phyloP scores from a whole-genome alignment of 2,888 invertebrate genomes.

The Tiliacea citrago region DNA sequence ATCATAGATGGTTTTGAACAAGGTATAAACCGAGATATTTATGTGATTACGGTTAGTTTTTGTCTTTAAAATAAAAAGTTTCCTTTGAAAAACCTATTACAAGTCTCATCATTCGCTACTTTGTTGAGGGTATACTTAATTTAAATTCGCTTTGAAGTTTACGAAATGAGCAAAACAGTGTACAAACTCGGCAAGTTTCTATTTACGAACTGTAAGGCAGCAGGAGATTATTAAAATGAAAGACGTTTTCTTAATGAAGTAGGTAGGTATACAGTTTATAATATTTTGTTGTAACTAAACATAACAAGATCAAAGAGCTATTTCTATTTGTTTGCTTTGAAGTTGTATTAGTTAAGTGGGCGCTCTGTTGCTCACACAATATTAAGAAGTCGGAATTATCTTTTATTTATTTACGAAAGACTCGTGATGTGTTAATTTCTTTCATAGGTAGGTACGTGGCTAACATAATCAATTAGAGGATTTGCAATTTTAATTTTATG shows the following conservation, averaged over 20 bases:
- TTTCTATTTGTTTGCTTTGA: conserved; percentile 80
- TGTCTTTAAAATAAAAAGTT: background rate
- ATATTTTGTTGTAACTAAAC: conserved; percentile 80
- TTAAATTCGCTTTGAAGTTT: conserved; percentile 26
- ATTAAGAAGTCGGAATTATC: conserved; percentile 29
- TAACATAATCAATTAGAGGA: conserved; percentile 18
- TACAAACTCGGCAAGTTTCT: conserved; percentile 9
- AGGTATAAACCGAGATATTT: background rate
- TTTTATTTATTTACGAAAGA: conserved; percentile 35
- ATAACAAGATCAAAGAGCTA: conserved; percentile 82
- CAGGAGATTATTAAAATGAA: conserved; percentile 72
- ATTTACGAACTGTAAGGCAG: conserved; percentile 68
- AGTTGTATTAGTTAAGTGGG: conserved; percentile 67
- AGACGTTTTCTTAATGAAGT: conserved; percentile 73
- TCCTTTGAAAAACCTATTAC: background rate
- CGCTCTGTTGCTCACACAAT: conserved; percentile 37
- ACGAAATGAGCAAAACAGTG: conserved; percentile 25
- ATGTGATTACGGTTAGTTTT: background rate
- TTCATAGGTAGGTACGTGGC: conserved; percentile 9
- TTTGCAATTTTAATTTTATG: conserved; percentile 3
- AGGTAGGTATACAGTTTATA: conserved; percentile 65
- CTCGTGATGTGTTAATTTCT: conserved; percentile 34
- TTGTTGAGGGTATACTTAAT: background rate
- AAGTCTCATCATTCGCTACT: background rate
- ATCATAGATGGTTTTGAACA: background rate